Evolutionary conservation across 2,888 invertebrate species (phyloP).

Genomic region (Zeuzera pyrina): DNA sequence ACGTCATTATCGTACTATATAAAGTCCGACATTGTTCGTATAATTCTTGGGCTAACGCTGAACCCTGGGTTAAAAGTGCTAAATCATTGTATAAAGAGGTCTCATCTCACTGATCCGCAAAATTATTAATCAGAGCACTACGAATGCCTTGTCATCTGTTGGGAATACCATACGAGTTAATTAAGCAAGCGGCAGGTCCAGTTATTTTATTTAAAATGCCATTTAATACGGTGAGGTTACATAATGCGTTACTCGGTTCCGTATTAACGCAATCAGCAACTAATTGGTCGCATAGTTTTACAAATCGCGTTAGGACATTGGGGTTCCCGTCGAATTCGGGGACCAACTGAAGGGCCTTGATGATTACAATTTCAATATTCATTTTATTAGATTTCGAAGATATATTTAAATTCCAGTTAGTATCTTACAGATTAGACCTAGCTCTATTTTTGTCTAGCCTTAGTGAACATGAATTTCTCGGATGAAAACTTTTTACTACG

Average conservation of each 20-base stretch:
- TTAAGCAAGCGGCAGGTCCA: constrained; percentile 11
- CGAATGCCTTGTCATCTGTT: constrained; percentile 5
- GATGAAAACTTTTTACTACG: too few species aligned
- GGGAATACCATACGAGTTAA: constrained; percentile 6
- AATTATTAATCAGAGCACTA: constrained; percentile 11
- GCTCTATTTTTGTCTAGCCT: too few species aligned
- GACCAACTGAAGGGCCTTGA: constrained; percentile 9
- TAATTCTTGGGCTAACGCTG: constrained; percentile 10
- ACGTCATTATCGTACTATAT: too few species aligned
- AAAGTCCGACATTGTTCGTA: too few species aligned
- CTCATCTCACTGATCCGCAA: constrained; percentile 7
- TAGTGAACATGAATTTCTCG: too few species aligned
- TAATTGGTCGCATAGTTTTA: constrained; percentile 12
- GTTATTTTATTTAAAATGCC: constrained; percentile 14
- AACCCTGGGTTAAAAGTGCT: constrained; percentile 7
- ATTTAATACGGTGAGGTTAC: constrained; percentile 5
- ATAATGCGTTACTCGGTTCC: constrained; percentile 1
- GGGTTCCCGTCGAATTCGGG: constrained; percentile 16
- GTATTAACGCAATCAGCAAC: constrained; percentile 4
- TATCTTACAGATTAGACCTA: too few species aligned
- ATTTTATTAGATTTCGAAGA: too few species aligned
- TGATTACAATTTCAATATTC: too few species aligned
- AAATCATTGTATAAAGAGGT: constrained; percentile 4
- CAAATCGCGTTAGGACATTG: constrained; percentile 10
- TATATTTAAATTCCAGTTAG: too few species aligned